Conservation (phyloP, 2,113 vertebrate genomes). For the Oryzias woworae region DNA sequence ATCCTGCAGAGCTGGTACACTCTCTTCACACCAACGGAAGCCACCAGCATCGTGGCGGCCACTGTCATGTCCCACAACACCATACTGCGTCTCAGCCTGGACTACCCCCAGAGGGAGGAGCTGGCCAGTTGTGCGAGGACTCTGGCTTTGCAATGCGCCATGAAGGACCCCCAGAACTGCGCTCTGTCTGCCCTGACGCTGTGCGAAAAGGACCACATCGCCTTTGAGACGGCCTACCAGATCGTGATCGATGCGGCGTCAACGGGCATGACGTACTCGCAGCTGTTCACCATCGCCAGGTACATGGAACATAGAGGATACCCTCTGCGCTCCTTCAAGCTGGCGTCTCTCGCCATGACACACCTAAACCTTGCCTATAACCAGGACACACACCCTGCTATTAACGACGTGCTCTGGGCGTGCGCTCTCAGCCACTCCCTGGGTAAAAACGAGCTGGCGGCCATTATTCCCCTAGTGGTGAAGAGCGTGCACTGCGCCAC, state of each 20-base stretch:
- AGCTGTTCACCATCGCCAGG: constrained; percentile 96
- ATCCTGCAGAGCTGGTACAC: constrained; percentile 99
- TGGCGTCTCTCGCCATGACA: constrained; percentile 95
- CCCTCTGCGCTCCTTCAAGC: constrained; percentile 93
- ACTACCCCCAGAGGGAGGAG: constrained; percentile 95
- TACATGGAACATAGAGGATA: constrained; percentile 99
- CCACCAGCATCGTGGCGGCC: constrained; percentile 95
- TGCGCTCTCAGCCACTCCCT: constrained; percentile 97
- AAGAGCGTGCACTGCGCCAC: constrained; percentile 98
- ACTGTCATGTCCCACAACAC: constrained; percentile 98
- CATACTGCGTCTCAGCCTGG: constrained; percentile 92
- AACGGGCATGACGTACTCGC: constrained; percentile 95
- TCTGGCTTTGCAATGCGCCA: constrained; percentile 94
- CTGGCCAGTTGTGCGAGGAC: constrained; percentile 94
- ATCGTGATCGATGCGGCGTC: constrained; percentile 95
- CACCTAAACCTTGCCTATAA: constrained; percentile 99
- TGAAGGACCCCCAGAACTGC: constrained; percentile 99
- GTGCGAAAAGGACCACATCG: constrained; percentile 98
- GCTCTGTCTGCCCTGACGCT: constrained; percentile 94
- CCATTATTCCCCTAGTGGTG: constrained; percentile 95
- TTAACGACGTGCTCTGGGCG: constrained; percentile 98
- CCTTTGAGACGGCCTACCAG: constrained; percentile 98
- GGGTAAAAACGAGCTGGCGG: constrained; percentile 97
- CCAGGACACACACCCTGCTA: constrained; percentile 97
- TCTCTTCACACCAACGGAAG: constrained; percentile 96